Base-by-base conservation (phyloP, 2,797 vertebrate species). In the Urophycis tenuis region DNA sequence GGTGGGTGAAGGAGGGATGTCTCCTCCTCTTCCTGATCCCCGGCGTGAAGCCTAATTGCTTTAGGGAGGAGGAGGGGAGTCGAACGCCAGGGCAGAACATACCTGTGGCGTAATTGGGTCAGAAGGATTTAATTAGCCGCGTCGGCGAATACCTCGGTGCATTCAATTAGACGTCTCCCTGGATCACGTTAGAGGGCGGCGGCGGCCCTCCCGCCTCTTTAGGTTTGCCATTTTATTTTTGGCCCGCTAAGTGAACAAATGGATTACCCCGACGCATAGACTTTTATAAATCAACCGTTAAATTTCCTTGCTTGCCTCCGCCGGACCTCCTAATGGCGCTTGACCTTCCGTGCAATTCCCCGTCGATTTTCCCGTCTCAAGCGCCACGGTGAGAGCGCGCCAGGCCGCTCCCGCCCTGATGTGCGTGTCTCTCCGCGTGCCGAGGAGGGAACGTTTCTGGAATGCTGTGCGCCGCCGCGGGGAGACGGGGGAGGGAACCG, bases 101-200 rank as follows among this genome's bases (percentile, higher is more conserved):
- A 35, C 71, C 71, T 72, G 19, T 36, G 22, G 22, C 36, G 71
- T 72, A 72, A 72, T 72, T 72, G 2, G 34, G 71, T 36, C 71
- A 34, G 33, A 34, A 3, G 33, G 11, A 34, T 72, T 72, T 35
- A 35, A 35, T 72, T 72, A 36, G 15, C 22, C n/a, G 31, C 15
- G 67, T 29, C 3, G 17, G 67, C 69, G 6, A 30, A 12, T 70
- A 32, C 67, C 35, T 72, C n/a, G 17, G 36, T 19, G 71, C 60
- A 35, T 72, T 34, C 11, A 72, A 72, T 72, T 72, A 72, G 34
- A 72, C 36, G 36, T 35, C 35, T 72, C 36, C 71, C 33, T 19
- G 8, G 17, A 36, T 72, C 36, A 72, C 32, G 36, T 72, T 25
- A 31, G 8, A 5, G 32, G 3, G 71, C 32, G 9, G 8, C 19